Evolutionary conservation across 23 tunicate genomes (phyloP).

Genomic region (Styela clava): DNA sequence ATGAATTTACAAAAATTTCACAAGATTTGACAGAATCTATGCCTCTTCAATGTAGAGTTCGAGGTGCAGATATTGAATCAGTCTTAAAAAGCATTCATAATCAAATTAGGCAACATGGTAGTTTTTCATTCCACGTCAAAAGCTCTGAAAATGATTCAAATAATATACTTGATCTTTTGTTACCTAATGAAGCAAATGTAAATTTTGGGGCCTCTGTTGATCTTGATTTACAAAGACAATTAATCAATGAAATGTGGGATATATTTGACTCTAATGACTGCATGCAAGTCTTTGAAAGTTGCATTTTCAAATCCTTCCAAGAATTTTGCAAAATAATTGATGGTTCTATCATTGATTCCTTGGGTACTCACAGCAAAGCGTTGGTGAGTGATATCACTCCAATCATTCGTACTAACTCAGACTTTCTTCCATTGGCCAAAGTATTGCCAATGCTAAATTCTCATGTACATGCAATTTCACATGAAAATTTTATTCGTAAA

Average conservation of each 20-base stretch:
- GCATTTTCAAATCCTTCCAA: slow-evolving; percentile 31
- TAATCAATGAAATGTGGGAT: slow-evolving; percentile 41
- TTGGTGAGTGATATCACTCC: neutral
- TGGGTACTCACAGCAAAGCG: neutral
- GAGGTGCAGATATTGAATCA: slow-evolving; percentile 24
- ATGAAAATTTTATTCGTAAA: slow-evolving; percentile 24
- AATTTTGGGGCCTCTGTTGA: slow-evolving; percentile 8
- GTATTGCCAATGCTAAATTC: slow-evolving; percentile 56
- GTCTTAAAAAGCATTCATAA: slow-evolving; percentile 34
- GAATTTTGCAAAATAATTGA: slow-evolving; percentile 25
- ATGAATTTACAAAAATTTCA: slow-evolving; percentile 6
- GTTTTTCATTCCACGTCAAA: neutral
- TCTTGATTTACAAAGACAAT: neutral
- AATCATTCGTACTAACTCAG: neutral
- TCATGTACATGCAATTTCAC: slow-evolving; percentile 30
- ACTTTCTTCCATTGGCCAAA: slow-evolving; percentile 65
- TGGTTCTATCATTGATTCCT: neutral
- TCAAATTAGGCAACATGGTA: neutral
- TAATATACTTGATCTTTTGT: slow-evolving; percentile 23
- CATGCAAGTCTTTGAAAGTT: slow-evolving; percentile 31
- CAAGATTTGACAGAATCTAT: slow-evolving; percentile 33
- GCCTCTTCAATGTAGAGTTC: slow-evolving; percentile 58
- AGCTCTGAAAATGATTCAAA: neutral
- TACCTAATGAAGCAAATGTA: slow-evolving; percentile 13
- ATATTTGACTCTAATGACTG: slow-evolving; percentile 59